phyloP scores from a whole-genome alignment of 2,888 invertebrate genomes.

The Boloria euphrosyne region DNA sequence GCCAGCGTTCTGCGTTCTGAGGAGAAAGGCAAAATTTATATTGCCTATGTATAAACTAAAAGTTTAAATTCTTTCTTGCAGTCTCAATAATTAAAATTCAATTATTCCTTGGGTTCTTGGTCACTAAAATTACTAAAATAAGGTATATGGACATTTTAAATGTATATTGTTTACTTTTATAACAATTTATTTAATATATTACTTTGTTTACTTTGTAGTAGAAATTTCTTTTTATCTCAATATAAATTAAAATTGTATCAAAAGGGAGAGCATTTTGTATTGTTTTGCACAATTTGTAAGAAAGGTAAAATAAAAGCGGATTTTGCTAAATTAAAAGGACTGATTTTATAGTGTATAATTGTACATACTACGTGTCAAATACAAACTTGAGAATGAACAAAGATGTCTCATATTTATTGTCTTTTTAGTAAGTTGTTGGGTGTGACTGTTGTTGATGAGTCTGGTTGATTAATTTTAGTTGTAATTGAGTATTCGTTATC shows the following conservation, averaged over 20 bases:
- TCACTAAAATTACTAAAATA: conserved; percentile 5
- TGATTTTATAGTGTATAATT: conserved; percentile 56
- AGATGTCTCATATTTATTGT: conserved; percentile 75
- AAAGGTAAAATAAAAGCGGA: conserved; percentile 42
- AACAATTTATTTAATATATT: conserved; percentile 15
- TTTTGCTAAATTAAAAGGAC: conserved; percentile 64
- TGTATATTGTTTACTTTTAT: conserved; percentile 7
- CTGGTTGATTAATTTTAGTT: conserved; percentile 70
- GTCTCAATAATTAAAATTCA: conserved; percentile 3
- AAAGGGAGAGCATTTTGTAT: conserved; percentile 53
- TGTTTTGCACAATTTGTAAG: conserved; percentile 49
- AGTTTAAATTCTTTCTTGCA: too few species aligned
- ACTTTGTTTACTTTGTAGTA: conserved; percentile 5
- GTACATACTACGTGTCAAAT: conserved; percentile 67
- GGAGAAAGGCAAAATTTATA: too few species aligned
- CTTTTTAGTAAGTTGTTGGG: conserved; percentile 60
- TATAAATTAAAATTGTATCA: conserved; percentile 41
- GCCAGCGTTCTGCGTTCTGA: too few species aligned
- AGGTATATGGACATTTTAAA: conserved; percentile 11
- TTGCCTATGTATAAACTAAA: too few species aligned
- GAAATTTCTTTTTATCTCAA: not conserved
- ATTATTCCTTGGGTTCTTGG: not conserved
- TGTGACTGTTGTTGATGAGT: conserved; percentile 63
- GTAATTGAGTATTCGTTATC: conserved; percentile 53
- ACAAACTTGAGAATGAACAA: conserved; percentile 72